Percentiles rank a stretch among this genome's conserved stretches.
Conservation (phyloP, 2,113 vertebrate genomes). For the Sterna hirundo region DNA sequence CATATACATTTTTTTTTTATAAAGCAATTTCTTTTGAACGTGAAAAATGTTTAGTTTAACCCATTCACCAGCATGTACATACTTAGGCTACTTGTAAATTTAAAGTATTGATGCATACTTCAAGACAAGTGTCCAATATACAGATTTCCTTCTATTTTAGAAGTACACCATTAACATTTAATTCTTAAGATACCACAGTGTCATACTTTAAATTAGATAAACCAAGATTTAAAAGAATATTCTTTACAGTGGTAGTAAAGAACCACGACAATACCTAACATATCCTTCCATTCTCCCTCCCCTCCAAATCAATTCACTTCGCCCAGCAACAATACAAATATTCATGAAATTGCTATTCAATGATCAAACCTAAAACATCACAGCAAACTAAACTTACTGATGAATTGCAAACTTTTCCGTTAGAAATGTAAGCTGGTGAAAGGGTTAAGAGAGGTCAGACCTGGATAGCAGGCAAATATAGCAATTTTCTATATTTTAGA, state of each 20-base stretch:
- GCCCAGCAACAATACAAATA: background rate
- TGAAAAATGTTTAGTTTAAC: constrained; percentile 27
- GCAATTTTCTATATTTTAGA: background rate
- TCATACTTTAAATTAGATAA: background rate
- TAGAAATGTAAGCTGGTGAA: constrained; percentile 89
- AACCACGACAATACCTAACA: background rate
- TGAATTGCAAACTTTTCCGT: constrained; percentile 78
- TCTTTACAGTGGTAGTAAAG: background rate
- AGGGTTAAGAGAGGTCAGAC: constrained; percentile 77
- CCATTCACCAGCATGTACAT: constrained; percentile 50
- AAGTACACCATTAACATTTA: background rate
- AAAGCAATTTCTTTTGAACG: background rate
- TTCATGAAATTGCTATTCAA: constrained; percentile 46
- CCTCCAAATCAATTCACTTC: background rate
- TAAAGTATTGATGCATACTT: background rate
- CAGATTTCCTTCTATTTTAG: constrained; percentile 15
- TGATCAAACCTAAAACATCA: constrained; percentile 54
- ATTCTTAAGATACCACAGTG: background rate
- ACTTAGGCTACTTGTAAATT: background rate
- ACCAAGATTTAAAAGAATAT: background rate
- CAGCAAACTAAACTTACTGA: constrained; percentile 90
- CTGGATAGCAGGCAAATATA: constrained; percentile 17
- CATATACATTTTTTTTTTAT: background rate
- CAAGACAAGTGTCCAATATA: background rate
- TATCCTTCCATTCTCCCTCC: background rate